phyloP scores from a whole-genome alignment of 2,797 vertebrate genomes.

The Silurus lanzhouensis region DNA sequence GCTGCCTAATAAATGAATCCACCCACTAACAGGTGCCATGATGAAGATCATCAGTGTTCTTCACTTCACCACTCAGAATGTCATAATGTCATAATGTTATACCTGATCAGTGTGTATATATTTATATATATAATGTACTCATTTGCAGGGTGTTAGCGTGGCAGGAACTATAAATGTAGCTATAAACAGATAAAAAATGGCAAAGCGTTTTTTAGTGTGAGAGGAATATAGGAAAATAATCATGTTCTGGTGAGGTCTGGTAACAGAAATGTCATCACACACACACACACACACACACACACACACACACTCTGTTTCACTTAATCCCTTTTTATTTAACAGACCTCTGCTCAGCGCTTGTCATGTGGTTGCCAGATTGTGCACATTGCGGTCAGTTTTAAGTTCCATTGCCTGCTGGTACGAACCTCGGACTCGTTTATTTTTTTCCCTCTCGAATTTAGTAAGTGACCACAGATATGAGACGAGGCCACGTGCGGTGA shows the following conservation, averaged over 20 bases:
- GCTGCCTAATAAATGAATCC: too few species aligned
- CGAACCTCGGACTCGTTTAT: not conserved
- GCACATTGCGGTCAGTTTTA: not conserved
- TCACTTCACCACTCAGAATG: too few species aligned
- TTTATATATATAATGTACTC: too few species aligned
- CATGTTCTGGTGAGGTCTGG: not conserved
- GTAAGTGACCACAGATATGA: conserved; percentile 5
- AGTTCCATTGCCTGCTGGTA: not conserved
- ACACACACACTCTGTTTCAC: not conserved
- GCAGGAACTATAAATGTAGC: not conserved
- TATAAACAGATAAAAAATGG: not conserved
- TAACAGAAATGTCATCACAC: not conserved
- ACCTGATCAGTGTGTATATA: too few species aligned
- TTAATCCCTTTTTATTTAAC: not conserved
- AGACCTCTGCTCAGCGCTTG: not conserved
- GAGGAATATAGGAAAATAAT: not conserved
- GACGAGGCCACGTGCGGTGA: conserved; percentile 17
- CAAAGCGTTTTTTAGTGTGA: not conserved
- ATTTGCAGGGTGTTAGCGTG: too few species aligned
- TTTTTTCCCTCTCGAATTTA: conserved; percentile 16
- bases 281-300: conserved; percentile 6
- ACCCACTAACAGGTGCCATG: too few species aligned
- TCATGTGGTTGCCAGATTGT: conserved; percentile 12
- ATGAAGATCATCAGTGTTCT: too few species aligned
- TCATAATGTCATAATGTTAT: too few species aligned